These are phyloP conservation scores for Oscheius sp. DNA, from an alignment of 2,888 invertebrate species.

Conservation along the genomic window DNA sequence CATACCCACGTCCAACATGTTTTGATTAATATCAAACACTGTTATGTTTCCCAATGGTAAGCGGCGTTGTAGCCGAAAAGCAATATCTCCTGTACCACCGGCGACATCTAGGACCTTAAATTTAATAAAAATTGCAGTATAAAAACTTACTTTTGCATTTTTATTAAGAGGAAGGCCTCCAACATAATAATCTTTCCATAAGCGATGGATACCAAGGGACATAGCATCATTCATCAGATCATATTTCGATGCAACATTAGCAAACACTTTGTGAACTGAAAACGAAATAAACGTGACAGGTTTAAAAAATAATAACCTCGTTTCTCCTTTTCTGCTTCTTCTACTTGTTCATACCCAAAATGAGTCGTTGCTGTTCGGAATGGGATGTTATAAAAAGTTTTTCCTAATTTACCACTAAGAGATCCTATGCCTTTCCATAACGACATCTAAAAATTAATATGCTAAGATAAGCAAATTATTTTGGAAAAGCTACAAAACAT, in stretches of 20 bases:
- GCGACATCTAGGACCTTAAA: constrained; percentile 84
- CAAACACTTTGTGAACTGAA: constrained; percentile 88
- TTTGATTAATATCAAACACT: constrained; percentile 85
- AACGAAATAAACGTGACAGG: background rate
- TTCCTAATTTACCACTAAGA: too few relatives aligned
- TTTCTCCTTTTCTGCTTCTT: constrained; percentile 66
- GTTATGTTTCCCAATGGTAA: constrained; percentile 72
- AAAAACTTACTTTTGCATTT: constrained; percentile 80
- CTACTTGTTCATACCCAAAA: constrained; percentile 68
- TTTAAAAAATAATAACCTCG: constrained; percentile 49
- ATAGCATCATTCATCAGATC: constrained; percentile 98
- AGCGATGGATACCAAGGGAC: constrained; percentile 91
- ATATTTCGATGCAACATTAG: constrained; percentile 91
- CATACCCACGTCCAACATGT: constrained; percentile 92
- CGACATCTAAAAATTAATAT: too few relatives aligned
- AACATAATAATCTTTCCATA: constrained; percentile 96
- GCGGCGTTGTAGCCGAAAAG: constrained; percentile 82
- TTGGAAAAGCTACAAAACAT: too few relatives aligned
- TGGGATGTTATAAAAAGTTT: too few relatives aligned
- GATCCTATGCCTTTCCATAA: too few relatives aligned
- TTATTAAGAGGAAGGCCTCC: constrained; percentile 83
- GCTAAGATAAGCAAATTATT: too few relatives aligned
- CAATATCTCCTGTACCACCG: constrained; percentile 97
- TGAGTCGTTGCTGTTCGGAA: constrained; percentile 56
- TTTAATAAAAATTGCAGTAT: background rate